Base-by-base conservation (phyloP, 2,797 vertebrate species). In the Eutrigla gurnardus region DNA sequence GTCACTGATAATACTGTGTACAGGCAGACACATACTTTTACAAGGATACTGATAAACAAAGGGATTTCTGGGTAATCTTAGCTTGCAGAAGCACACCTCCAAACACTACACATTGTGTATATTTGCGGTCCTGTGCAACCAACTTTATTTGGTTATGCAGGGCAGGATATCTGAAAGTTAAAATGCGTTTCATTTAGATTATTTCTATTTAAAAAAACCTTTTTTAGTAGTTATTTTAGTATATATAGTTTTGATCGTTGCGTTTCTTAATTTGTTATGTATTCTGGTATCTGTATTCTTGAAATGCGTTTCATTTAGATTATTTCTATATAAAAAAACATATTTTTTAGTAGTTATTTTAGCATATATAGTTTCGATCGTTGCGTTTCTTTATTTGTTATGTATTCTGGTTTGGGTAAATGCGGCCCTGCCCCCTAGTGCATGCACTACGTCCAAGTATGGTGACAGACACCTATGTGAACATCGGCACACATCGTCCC, bases 381-480 rank as follows among this genome's bases (percentile, higher is more conserved):
- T 25, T 25, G 25, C 25, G 6, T 49, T 68, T 70, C 37, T 37
- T 47, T 46, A 52, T 70, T 4, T 72, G 47, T 33, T 37, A 6
- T 52, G 32, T 73, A 40, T 50, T 64, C 8, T 61, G 32, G 8
- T 39, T 75, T 47, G 39, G 10, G 46, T 65, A 65, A 70, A 78
- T 61, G 57, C 13, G 9, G 55, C 33, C 69, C 74, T 64, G 67
- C 55, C 52, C 42, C 50, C 46, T 71, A 62, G 47, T 59, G 68
- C 65, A 75, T 39, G 69, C 36, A 58, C 53, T 64, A 49, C 5
- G 11, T 65, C 32, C 49, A 46, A 7, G 60, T 36, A 37, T 35
- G 61, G 80, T 70, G 76, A 77, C 65, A 75, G 77, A 70, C 77
- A 80, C 40, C 77, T 72, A 55, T 74, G 58, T 71, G 55, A 67